phyloP scores from a whole-genome alignment of 2,797 vertebrate species.

The Paedocypris micromegethes region DNA sequence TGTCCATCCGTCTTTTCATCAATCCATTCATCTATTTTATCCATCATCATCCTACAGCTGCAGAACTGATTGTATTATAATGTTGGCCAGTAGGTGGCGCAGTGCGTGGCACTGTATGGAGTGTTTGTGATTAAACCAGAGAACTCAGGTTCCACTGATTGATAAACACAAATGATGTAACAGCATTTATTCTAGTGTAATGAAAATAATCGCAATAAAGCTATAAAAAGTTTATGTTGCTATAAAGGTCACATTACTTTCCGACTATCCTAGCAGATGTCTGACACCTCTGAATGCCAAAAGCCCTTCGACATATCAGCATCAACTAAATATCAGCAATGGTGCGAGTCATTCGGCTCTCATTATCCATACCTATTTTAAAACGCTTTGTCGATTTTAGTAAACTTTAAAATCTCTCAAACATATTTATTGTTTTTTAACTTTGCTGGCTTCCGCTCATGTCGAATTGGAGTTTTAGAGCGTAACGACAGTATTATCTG shows the following conservation, averaged over 20 bases:
- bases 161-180: too few relatives aligned
- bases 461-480: not conserved
- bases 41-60: conserved; percentile 45
- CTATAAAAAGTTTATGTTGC: too few relatives aligned
- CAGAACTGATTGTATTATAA: conserved; percentile 22
- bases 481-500: not conserved
- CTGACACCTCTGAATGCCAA: conserved; percentile 20
- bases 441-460: too few relatives aligned
- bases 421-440: too few relatives aligned
- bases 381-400: conserved; percentile 1
- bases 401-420: not conserved
- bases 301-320: not conserved
- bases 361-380: conserved; percentile 9
- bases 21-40: not conserved
- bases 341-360: conserved; percentile 39
- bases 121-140: too few relatives aligned
- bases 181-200: too few relatives aligned
- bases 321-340: conserved; percentile 24
- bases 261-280: conserved; percentile 11
- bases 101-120: not conserved
- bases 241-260: conserved; percentile 6
- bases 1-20: too few relatives aligned
- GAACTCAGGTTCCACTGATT: not conserved
- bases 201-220: too few relatives aligned
- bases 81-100: conserved; percentile 30